phyloP scores from a whole-genome alignment of 2,797 vertebrate genomes.

The Champsocephalus esox region DNA sequence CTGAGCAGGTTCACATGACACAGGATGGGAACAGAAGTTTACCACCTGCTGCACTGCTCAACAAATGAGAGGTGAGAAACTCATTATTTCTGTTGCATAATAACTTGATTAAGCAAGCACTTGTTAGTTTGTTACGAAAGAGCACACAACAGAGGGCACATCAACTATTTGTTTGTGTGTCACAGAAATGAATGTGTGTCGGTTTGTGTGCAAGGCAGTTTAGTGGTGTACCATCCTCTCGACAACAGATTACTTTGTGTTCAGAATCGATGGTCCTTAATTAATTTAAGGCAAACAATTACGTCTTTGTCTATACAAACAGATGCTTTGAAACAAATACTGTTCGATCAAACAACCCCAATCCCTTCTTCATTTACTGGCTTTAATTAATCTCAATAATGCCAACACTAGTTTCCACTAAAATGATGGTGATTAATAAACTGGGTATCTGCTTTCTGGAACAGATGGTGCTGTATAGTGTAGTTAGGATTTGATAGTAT shows the following conservation, averaged over 20 bases:
- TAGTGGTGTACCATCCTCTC: neutral
- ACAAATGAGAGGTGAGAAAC: constrained; percentile 65
- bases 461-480: constrained; percentile 19
- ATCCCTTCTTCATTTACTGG: constrained; percentile 39
- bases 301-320: constrained; percentile 35
- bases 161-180: constrained; percentile 16
- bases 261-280: constrained; percentile 28
- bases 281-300: constrained; percentile 34
- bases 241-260: constrained; percentile 29
- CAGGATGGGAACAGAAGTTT: constrained; percentile 55
- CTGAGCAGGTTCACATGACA: constrained; percentile 46
- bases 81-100: constrained; percentile 60
- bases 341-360: constrained; percentile 13
- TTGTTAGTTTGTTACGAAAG: constrained; percentile 51
- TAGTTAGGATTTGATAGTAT: constrained; percentile 15
- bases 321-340: constrained; percentile 14
- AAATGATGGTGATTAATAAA: constrained; percentile 26
- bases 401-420: constrained; percentile 32
- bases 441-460: neutral
- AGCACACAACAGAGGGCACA: constrained; percentile 26
- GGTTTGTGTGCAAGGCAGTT: neutral
- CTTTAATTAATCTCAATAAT: constrained; percentile 40
- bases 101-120: constrained; percentile 59
- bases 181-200: neutral
- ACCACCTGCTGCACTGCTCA: constrained; percentile 60